phyloP scores from a whole-genome alignment of 2,888 invertebrate genomes.

The Amphiduros pacificus region DNA sequence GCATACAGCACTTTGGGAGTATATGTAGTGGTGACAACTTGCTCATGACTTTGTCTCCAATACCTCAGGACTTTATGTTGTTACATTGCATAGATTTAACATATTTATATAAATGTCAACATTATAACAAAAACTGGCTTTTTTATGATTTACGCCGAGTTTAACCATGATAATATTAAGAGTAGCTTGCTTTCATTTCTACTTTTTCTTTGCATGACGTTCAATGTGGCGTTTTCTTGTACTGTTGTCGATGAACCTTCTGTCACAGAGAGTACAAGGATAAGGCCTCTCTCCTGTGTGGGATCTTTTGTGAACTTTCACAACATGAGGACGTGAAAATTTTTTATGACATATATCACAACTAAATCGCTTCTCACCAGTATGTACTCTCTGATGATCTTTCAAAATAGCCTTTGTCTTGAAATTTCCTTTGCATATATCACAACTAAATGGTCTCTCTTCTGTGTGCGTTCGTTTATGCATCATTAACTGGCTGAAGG shows the following conservation, averaged over 20 bases:
- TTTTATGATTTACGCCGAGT: too few species aligned
- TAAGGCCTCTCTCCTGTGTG: conserved; percentile 5
- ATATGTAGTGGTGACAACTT: too few species aligned
- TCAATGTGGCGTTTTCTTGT: too few species aligned
- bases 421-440: not conserved
- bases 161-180: too few species aligned
- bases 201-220: too few species aligned
- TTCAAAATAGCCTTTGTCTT: not conserved
- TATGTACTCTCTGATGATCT: not conserved
- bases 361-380: not conserved
- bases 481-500: not conserved
- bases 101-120: too few species aligned
- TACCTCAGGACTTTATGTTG: too few species aligned
- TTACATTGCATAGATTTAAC: too few species aligned
- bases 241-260: not conserved
- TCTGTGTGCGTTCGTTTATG: conserved; percentile 9
- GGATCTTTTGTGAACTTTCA: not conserved
- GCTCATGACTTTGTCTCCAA: too few species aligned
- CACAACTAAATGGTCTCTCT: conserved; percentile 6
- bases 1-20: too few species aligned
- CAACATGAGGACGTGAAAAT: not conserved
- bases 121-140: too few species aligned
- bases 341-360: not conserved
- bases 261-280: conserved; percentile 1
- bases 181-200: too few species aligned